These are phyloP conservation scores for Jordanella pulchra DNA, from an alignment of 2,797 vertebrate species.

Conservation along the genomic window DNA sequence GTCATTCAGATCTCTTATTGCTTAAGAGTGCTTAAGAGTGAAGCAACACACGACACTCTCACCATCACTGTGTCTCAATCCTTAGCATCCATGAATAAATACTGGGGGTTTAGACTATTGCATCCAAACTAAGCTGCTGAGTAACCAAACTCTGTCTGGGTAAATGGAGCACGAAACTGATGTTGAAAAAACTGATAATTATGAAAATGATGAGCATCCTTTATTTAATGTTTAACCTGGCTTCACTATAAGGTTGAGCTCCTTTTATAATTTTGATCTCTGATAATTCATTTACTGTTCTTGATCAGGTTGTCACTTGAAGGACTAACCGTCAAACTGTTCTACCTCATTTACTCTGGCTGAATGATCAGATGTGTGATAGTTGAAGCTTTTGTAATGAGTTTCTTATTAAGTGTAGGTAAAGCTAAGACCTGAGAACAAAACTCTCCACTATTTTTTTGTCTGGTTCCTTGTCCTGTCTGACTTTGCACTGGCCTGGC, in stretches of 20 bases:
- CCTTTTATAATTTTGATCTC: background rate
- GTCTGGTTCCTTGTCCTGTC: too few species aligned
- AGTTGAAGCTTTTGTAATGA: background rate
- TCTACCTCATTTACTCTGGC: background rate
- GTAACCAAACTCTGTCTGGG: slow-evolving; percentile 1
- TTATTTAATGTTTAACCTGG: background rate
- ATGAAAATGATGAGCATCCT: background rate
- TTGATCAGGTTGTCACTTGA: background rate
- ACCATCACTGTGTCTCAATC: too few species aligned
- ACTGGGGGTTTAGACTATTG: slow-evolving; percentile 14
- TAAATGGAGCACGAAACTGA: background rate
- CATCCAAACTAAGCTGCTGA: slow-evolving; percentile 1
- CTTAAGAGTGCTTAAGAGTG: slow-evolving; percentile 48
- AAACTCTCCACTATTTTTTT: too few species aligned
- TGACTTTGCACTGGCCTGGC: too few species aligned
- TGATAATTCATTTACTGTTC: background rate
- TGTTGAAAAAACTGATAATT: background rate
- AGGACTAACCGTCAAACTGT: background rate
- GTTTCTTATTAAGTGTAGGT: too few species aligned
- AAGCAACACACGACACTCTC: slow-evolving; percentile 34
- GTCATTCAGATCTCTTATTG: slow-evolving; percentile 45
- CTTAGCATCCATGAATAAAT: slow-evolving; percentile 16
- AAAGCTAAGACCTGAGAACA: too few species aligned
- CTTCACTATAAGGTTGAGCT: background rate
- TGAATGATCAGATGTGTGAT: background rate